Percentiles rank a stretch among this genome's conserved stretches.
phyloP scores from a whole-genome alignment of 1,140 invertebrate genomes.

The Meloidogyne floridensis region DNA sequence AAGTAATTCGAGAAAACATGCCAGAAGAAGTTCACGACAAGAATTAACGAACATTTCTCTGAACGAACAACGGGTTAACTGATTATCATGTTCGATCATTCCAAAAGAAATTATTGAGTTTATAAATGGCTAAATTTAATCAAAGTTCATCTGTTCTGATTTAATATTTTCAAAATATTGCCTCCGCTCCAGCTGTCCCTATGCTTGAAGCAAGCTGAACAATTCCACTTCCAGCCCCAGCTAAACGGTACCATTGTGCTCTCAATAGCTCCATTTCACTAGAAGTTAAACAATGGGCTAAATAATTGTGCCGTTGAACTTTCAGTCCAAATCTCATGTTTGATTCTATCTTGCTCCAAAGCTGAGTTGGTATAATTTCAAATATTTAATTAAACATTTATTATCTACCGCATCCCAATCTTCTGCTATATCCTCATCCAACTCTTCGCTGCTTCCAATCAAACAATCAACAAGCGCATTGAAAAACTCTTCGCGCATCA shows the following conservation, averaged over 20 bases:
- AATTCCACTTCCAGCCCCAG: constrained; percentile 38
- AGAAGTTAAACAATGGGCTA: constrained; percentile 58
- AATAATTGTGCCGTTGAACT: constrained; percentile 56
- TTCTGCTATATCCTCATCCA: constrained; percentile 53
- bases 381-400: neutral
- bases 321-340: constrained; percentile 56
- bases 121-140: neutral
- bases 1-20: neutral
- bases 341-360: constrained; percentile 46
- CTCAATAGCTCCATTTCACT: constrained; percentile 53
- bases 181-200: neutral
- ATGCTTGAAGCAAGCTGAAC: neutral
- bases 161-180: neutral
- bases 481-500: constrained; percentile 58
- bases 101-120: neutral
- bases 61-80: neutral
- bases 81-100: neutral
- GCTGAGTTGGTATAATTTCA: constrained; percentile 15
- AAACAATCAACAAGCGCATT: constrained; percentile 51
- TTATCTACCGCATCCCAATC: constrained; percentile 49
- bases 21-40: constrained; percentile 12
- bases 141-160: too few relatives aligned
- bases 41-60: neutral
- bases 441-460: constrained; percentile 34
- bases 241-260: constrained; percentile 48